Conservation (phyloP, 2,797 vertebrate species). For the Poeciliopsis turneri region DNA sequence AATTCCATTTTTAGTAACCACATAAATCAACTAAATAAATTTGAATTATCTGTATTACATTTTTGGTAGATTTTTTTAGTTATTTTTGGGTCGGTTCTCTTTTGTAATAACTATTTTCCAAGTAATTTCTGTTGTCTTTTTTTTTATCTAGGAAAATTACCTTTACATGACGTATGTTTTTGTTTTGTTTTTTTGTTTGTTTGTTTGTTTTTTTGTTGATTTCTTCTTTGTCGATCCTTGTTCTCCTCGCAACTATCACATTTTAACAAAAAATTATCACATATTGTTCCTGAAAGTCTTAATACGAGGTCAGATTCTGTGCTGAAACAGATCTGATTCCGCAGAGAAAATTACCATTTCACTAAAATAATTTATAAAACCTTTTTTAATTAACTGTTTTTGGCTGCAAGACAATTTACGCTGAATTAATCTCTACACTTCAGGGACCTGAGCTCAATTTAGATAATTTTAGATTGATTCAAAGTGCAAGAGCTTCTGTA, state of each 20-base stretch:
- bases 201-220: neutral
- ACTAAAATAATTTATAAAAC: neutral
- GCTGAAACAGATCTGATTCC: neutral
- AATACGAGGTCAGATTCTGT: neutral
- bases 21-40: neutral
- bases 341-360: neutral
- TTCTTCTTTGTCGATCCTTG: neutral
- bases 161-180: neutral
- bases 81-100: neutral
- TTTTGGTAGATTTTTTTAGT: neutral
- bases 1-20: neutral
- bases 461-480: neutral
- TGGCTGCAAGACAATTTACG: neutral
- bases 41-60: neutral
- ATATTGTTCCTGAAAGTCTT: neutral
- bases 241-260: neutral
- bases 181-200: neutral
- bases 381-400: conserved; percentile 4
- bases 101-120: neutral
- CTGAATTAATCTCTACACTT: conserved; percentile 1
- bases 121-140: neutral
- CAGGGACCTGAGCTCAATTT: neutral
- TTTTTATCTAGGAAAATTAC: neutral
- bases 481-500: neutral
- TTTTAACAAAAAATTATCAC: neutral